Conservation (phyloP, 2,797 vertebrate species). For the Astyanax mexicanus region DNA sequence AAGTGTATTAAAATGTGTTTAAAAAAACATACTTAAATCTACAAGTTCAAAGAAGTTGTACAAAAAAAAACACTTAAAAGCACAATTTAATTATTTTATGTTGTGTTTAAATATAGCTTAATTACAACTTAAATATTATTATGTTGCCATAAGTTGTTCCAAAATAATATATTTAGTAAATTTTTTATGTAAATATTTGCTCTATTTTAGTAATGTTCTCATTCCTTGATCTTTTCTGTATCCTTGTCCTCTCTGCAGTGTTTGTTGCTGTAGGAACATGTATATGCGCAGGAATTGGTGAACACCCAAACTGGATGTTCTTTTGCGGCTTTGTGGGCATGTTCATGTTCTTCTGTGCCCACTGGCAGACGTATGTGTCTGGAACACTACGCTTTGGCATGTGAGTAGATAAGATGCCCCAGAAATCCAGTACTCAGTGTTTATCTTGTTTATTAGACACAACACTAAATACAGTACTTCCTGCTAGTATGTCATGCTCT, state of each 20-base stretch:
- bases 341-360: constrained; percentile 99
- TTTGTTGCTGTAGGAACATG: constrained; percentile 92
- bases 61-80: too few species aligned
- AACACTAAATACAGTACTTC: background rate
- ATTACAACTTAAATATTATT: too few species aligned
- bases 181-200: too few species aligned
- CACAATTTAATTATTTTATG: too few species aligned
- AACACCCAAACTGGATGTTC: constrained; percentile 90
- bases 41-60: too few species aligned
- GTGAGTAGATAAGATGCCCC: constrained; percentile 78
- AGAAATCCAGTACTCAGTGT: background rate
- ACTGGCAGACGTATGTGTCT: constrained; percentile 98
- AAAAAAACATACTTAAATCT: too few species aligned
- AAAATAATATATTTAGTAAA: too few species aligned
- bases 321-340: constrained; percentile 93
- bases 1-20: too few species aligned
- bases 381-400: constrained; percentile 93
- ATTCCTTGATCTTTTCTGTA: background rate
- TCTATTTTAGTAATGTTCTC: background rate
- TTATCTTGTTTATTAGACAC: background rate
- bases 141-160: too few species aligned
- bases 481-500: too few species aligned
- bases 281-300: constrained; percentile 88
- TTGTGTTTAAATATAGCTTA: too few species aligned
- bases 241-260: constrained; percentile 76